Evolutionary conservation across 2,888 invertebrate genomes (phyloP), one percentile per base, ranked within the genome.

Genomic region (Megaustenia siamemsis): DNA sequence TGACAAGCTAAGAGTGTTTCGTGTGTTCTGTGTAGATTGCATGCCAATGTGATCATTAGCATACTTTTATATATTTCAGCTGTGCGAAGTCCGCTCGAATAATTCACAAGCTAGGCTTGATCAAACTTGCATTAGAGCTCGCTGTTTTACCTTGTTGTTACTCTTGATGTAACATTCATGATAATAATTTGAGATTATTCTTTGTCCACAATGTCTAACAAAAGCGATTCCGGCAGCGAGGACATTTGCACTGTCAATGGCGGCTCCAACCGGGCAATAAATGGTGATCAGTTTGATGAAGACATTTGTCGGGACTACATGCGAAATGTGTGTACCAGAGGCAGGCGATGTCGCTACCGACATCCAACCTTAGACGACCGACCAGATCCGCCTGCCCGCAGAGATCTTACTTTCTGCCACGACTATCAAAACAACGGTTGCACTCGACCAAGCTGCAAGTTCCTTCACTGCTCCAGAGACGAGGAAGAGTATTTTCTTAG

Each of bases 361-460:
- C 95, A 95, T 90, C 95, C 95, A 3, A 93, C 92, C 53, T 88
- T 91, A 66, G 91, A 90, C 76, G 93, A 93, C 66, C 81, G 82
- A 8, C 69, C 75, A 2, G 82, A 82, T 15, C 85, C 28, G 12
- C 75, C 81, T 35, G 91, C 90, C 84, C 83, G 75, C 53, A 91
- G 90, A 35, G 94, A 94, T 63, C 92, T 92, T 85, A 94, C 94
- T 60, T 95, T 95, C 91, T 95, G 95, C 91, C 95, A 95, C 91
- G 95, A 95, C 90, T 95, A 93, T 89, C 97, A 97, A 94, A 97
- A 97, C 93, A 96, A 95, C 71, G 95, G 96, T 86, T 97, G 97
- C 92, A 95, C 95, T n/a, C 95, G 97, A 90, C 95, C 95, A 5
- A 96, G 96, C 86, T 97, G 97, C 91, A 96, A 96, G 91, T 97